Base-by-base conservation (phyloP, 2,797 vertebrate genomes). In the Heteromormyrus szaboi region DNA sequence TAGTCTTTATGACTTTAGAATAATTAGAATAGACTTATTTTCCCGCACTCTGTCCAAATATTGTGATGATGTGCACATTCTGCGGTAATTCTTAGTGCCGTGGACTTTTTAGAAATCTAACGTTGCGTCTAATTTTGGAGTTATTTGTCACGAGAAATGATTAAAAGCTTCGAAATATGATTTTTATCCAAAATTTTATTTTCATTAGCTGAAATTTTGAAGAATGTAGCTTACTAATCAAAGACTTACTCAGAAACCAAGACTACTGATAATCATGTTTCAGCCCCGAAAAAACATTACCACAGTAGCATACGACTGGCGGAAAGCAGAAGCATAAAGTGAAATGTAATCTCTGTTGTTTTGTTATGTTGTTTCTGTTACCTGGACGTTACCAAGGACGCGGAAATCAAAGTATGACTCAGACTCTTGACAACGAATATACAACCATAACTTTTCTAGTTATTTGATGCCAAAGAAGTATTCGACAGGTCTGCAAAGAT, bases 271-370 rank as follows among this genome's bases (percentile, higher is more conserved):
- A 88, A 48, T 11, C 33, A 54, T 29, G 14, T 33, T 79, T 53
- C 25, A 72, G 19, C 8, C 3, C 37, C 37, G 9, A 19, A n/a
- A 83, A 44, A 48, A 48, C 2, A 22, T 12, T 85, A 48, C 2
- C 3, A 14, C 9, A 85, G 44, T n/a, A 25, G 44, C 89, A 41
- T 88, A 12, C 12, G 56, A 51, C 81, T 90, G 41, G 4, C 1
- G 51, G 51, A 56, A 56, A 11, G 29, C 62, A 48, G 88, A 56
- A 91, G 91, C 90, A 93, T 92, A 92, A 92, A n/a, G 44, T 51
- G 85, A 88, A 89, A 91, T 89, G 89, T 56, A 37, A 72, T 72
- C 14, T 19, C 89, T 41, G 83, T 59, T 85, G 14, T 76, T 29
- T 88, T 85, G 44, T 90, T 46, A 84, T 91, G 72, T 46, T 79